A percentile compares a stretch with the other conserved stretches of the same genome.
phyloP scores from a whole-genome alignment of 2,888 invertebrate species.

The Leptinotarsa tumamoca region DNA sequence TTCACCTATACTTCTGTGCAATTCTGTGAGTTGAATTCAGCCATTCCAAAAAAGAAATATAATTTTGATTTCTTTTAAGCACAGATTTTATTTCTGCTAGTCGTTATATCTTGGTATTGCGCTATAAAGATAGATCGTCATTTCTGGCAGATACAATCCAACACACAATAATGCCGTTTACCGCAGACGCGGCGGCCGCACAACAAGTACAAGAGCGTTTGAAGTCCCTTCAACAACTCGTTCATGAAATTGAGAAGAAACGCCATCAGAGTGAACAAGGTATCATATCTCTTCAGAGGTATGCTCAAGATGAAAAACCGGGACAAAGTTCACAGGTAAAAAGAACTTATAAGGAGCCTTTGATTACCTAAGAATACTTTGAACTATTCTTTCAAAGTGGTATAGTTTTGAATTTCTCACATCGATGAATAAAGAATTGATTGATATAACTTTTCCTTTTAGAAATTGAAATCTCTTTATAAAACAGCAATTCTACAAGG shows the following conservation, averaged over 20 bases:
- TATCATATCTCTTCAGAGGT: conserved; percentile 81
- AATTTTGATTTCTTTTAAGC: conserved; percentile 22
- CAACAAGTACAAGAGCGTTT: conserved; percentile 80
- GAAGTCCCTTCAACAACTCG: conserved; percentile 79
- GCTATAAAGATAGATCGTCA: conserved; percentile 67
- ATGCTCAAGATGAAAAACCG: conserved; percentile 69
- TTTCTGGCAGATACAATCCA: conserved; percentile 36
- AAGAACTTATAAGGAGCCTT: neutral
- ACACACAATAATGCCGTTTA: conserved; percentile 75
- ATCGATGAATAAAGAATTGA: too few relatives aligned
- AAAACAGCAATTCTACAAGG: conserved; percentile 85
- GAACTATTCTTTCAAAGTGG: neutral
- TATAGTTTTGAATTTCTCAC: too few relatives aligned
- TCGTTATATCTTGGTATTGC: conserved; percentile 69
- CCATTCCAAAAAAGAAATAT: neutral
- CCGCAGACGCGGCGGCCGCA: conserved; percentile 79
- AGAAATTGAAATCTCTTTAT: conserved; percentile 83
- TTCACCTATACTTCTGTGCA: conserved; percentile 51
- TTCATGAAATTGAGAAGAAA: conserved; percentile 86
- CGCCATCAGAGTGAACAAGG: conserved; percentile 84
- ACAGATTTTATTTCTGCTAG: conserved; percentile 56
- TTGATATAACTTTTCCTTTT: conserved; percentile 25
- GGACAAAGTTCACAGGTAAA: conserved; percentile 59
- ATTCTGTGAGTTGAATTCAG: conserved; percentile 51
- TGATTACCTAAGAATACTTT: neutral